Conservation (phyloP, 92 coral and sea anemone species). For the Nematostella vectensis region DNA sequence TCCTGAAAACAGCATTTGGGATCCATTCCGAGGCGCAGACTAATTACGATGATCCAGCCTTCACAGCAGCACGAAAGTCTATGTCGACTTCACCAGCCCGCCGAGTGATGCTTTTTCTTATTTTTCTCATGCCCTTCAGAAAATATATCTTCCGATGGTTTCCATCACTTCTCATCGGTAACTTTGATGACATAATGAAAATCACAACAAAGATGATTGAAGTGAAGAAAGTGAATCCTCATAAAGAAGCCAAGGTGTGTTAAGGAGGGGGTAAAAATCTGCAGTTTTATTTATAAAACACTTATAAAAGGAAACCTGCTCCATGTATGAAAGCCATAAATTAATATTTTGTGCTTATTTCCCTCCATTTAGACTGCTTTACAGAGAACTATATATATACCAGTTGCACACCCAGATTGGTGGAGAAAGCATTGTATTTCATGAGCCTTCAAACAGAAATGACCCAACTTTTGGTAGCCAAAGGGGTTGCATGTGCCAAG, state of each 20-base stretch:
- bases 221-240: slow-evolving; percentile 3
- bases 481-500: no score
- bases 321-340: no score
- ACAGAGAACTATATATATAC: no score
- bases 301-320: no score
- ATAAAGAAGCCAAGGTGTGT: slow-evolving; percentile 4
- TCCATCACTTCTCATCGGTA: slow-evolving; percentile 19
- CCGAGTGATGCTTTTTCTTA: slow-evolving; percentile 5
- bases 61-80: slow-evolving; percentile 25
- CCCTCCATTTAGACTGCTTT: no score
- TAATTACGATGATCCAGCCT: slow-evolving; percentile 54
- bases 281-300: no score
- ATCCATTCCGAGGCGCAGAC: slow-evolving; percentile 46
- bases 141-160: slow-evolving; percentile 12
- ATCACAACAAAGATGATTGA: slow-evolving; percentile 29
- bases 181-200: slow-evolving; percentile 14
- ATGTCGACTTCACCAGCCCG: slow-evolving; percentile 13
- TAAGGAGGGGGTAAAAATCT: no score
- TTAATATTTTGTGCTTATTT: no score
- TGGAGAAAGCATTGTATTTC: no score
- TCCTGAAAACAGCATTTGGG: slow-evolving; percentile 51
- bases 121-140: slow-evolving; percentile 34
- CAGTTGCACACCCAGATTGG: no score
- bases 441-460: no score
- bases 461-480: no score